Evolutionary conservation across 2,797 vertebrate genomes (phyloP).

Genomic region (Hafferia zeledoni): DNA sequence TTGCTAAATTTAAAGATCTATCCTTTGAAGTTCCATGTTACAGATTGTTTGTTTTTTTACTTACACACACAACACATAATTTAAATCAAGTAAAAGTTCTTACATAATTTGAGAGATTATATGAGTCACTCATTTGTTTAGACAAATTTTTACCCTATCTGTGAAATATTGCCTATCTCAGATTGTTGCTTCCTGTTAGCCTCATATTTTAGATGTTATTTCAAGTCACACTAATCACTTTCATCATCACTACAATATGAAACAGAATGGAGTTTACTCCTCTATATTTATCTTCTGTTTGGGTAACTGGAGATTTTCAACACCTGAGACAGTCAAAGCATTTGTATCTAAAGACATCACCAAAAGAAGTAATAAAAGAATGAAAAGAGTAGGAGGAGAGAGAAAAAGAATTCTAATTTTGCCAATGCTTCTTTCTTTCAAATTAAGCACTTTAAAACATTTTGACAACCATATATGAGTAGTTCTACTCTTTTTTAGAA

Average conservation of each 20-base stretch:
- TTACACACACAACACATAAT: not conserved
- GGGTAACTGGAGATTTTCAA: not conserved
- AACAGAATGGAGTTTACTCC: not conserved
- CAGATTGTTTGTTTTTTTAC: not conserved
- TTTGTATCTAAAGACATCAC: not conserved
- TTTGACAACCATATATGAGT: not conserved
- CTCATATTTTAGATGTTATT: not conserved
- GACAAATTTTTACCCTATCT: not conserved
- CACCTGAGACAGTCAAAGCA: not conserved
- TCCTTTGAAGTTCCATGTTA: not conserved
- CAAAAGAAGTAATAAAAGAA: not conserved
- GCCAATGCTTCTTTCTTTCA: not conserved
- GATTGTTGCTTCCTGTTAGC: not conserved
- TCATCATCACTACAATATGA: not conserved
- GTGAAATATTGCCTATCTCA: not conserved
- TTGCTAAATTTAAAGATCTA: not conserved
- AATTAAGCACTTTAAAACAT: conserved; percentile 19
- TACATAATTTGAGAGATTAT: not conserved
- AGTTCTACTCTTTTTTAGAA: not conserved
- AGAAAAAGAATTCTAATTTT: not conserved
- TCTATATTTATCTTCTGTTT: not conserved
- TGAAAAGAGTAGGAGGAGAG: not conserved
- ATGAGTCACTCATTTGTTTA: not conserved
- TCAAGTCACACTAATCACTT: not conserved
- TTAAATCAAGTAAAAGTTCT: not conserved